phyloP scores from a whole-genome alignment of 2,888 invertebrate species.

The Oxycera nigricornis region DNA sequence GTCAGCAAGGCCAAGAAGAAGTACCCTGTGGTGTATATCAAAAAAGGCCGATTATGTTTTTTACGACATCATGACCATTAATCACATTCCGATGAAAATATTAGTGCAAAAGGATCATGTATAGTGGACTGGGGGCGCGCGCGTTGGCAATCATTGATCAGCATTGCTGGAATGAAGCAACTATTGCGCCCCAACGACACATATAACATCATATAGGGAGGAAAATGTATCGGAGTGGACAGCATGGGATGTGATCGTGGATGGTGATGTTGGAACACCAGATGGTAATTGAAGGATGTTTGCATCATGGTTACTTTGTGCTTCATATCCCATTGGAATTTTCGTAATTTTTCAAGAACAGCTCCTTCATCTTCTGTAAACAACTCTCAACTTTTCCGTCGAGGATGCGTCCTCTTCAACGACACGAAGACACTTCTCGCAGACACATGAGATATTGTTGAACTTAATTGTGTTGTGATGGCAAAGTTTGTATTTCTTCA shows the following conservation, averaged over 20 bases:
- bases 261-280: neutral
- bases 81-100: constrained; percentile 53
- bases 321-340: no score
- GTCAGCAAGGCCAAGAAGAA: constrained; percentile 18
- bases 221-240: neutral
- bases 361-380: neutral
- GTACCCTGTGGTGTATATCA: constrained; percentile 50
- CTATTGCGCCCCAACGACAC: constrained; percentile 36
- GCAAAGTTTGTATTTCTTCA: constrained; percentile 34
- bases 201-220: constrained; percentile 23
- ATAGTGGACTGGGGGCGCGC: constrained; percentile 32
- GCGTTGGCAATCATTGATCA: constrained; percentile 30
- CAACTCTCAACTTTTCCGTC: neutral
- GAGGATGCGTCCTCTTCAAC: neutral
- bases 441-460: constrained; percentile 35
- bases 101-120: constrained; percentile 46
- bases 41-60: constrained; percentile 49
- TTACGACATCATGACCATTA: constrained; percentile 52
- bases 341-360: no score
- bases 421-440: neutral
- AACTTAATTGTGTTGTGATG: constrained; percentile 42
- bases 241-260: neutral
- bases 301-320: no score
- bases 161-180: constrained; percentile 10
- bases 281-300: neutral